Conservation (phyloP, 2,797 vertebrate species). For the Aselliscus stoliczkanus region DNA sequence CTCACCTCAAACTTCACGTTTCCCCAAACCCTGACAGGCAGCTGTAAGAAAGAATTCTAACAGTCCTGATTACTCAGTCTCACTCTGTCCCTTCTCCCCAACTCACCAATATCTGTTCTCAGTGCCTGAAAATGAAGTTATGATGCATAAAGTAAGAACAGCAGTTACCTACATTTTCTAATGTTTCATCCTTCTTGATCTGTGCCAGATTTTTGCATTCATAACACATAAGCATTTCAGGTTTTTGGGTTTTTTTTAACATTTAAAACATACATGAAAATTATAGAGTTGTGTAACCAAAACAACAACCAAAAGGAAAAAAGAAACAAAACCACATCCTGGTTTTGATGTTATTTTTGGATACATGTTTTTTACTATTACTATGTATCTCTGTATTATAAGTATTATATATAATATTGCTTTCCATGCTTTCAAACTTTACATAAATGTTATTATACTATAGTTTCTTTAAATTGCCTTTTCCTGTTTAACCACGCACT, state of each 20-base stretch:
- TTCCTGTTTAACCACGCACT: background rate
- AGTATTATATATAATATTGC: background rate
- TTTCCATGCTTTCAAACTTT: constrained; percentile 4
- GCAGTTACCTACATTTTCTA: background rate
- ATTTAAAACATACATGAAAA: background rate
- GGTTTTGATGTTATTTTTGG: background rate
- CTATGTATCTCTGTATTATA: background rate
- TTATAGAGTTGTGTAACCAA: background rate
- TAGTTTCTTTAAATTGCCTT: background rate
- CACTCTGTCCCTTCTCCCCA: background rate
- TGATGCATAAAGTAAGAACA: background rate
- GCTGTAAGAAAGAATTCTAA: background rate
- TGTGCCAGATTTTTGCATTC: background rate
- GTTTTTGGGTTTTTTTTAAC: background rate
- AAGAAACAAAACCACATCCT: background rate
- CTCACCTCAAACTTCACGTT: background rate
- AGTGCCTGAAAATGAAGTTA: background rate
- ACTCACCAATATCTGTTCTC: background rate
- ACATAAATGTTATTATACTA: background rate
- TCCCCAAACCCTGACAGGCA: background rate
- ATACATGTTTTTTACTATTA: background rate
- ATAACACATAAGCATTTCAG: background rate
- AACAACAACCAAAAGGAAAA: background rate
- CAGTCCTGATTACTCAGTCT: background rate
- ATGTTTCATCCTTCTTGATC: background rate